Conservation (phyloP, 2,888 invertebrate species). For the Syrista parreyssii region DNA sequence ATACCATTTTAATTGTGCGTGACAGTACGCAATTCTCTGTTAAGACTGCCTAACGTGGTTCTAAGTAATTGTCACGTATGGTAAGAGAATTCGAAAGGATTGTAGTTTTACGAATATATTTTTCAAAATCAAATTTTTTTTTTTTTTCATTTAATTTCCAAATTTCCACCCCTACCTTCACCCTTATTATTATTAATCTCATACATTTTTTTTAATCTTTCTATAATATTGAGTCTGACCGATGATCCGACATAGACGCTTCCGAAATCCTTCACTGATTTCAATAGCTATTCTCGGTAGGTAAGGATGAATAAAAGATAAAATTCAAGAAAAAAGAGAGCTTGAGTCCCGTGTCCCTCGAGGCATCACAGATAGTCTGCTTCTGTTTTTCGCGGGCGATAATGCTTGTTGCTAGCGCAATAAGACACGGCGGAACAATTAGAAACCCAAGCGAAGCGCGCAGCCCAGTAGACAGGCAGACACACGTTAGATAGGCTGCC, state of each 20-base stretch:
- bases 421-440: neutral
- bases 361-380: neutral
- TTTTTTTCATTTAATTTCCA: neutral
- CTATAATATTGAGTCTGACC: neutral
- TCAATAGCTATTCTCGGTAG: neutral
- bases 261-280: neutral
- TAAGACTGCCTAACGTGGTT: neutral
- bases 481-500: conserved; percentile 3
- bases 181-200: neutral
- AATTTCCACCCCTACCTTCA: neutral
- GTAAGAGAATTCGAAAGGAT: neutral
- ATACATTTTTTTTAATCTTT: neutral
- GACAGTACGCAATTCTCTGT: conserved; percentile 3
- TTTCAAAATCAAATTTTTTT: neutral
- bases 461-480: neutral
- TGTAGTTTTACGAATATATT: neutral
- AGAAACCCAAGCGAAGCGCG: conserved; percentile 3
- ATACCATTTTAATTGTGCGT: conserved; percentile 11
- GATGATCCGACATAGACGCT: neutral
- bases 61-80: neutral
- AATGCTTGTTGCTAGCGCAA: neutral
- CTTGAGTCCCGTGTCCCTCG: neutral
- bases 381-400: neutral
- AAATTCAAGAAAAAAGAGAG: neutral
- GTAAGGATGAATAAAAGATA: neutral